These are phyloP conservation scores for Ptiloglossa arizonensis DNA, from an alignment of 1,140 invertebrate species.

Conservation along the genomic window DNA sequence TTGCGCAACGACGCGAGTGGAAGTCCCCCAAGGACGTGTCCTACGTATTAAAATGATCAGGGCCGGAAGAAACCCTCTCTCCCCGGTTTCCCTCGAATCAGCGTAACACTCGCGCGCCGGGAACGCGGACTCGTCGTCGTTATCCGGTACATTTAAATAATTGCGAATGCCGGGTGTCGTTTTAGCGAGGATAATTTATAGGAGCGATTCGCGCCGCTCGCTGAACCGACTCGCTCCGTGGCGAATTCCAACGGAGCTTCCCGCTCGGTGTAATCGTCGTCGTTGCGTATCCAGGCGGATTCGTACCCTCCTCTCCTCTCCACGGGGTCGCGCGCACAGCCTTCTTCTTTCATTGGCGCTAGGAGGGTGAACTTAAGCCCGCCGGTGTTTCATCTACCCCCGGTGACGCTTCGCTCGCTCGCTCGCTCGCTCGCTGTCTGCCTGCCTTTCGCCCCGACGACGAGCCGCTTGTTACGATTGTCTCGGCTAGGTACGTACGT, in stretches of 20 bases:
- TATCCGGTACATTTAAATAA: conserved; percentile 78
- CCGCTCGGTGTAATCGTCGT: conserved; percentile 49
- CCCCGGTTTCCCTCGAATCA: conserved; percentile 11
- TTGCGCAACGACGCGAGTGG: background rate
- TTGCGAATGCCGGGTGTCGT: conserved; percentile 72
- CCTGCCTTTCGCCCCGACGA: conserved; percentile 41
- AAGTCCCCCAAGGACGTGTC: background rate
- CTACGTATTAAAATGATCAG: conserved; percentile 3
- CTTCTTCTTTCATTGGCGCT: conserved; percentile 64
- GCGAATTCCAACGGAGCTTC: conserved; percentile 64
- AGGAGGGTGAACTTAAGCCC: conserved; percentile 61
- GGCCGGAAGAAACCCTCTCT: background rate
- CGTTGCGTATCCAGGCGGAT: conserved; percentile 57
- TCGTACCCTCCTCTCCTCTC: conserved; percentile 43
- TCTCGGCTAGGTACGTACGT: conserved; percentile 46
- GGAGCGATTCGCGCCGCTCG: conserved; percentile 67
- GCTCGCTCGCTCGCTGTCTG: too few relatives aligned
- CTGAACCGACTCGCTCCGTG: conserved; percentile 59
- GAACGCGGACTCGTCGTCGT: conserved; percentile 46
- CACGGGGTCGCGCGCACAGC: conserved; percentile 10
- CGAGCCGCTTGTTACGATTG: conserved; percentile 65
- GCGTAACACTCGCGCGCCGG: background rate
- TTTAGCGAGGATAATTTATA: conserved; percentile 77
- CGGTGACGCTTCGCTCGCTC: conserved; percentile 14
- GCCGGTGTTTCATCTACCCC: conserved; percentile 53